Evolutionary conservation across 2,113 vertebrate genomes (phyloP), one percentile per base, ranked within the genome.

Genomic region (Oxygymnocypris stewartii): DNA sequence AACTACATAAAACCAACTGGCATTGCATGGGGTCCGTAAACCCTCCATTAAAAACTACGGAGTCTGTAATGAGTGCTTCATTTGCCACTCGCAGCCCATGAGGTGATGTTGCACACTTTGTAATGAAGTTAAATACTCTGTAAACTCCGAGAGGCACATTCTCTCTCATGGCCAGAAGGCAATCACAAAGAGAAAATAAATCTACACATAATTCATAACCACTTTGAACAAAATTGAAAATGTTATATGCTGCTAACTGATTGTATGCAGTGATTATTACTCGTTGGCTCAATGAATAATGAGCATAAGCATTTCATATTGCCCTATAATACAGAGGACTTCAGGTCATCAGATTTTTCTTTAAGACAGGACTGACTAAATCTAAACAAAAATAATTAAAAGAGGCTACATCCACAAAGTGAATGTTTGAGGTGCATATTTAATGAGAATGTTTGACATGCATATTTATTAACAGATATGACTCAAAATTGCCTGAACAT

Each of bases 61-160:
- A 80, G 78, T 37, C 54, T 3, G 1, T 47, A 81, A 69, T 35
- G 44, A 69, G 63, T 37, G 81, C 63, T 82, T 82, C n/a, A 81
- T 65, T 49, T 82, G 16, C 9, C 2, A 82, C 63, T 54, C 12
- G 10, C 25, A 37, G 40, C 79, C 79, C 79, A 65, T 69, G 65
- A 82, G 75, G 65, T 71, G 25, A 71, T 51, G 59, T 42, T 54
- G 69, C 35, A 16, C 18, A 14, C 57, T 81, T 75, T 35, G 44
- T 49, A 85, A 85, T 47, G 16, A 82, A 59, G 51, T 44, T 82
- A 74, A 86, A 71, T 57, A 57, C 61, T 57, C 63, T 44, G 31
- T 47, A 78, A 85, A 79, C 84, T 31, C 44, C 6, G 28, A 40
- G 23, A 77, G 54, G 20, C 79, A 44, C 28, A 16, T 11, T 79